Base-by-base conservation (phyloP, 2,113 vertebrate species). In the Tauraco erythrolophus region DNA sequence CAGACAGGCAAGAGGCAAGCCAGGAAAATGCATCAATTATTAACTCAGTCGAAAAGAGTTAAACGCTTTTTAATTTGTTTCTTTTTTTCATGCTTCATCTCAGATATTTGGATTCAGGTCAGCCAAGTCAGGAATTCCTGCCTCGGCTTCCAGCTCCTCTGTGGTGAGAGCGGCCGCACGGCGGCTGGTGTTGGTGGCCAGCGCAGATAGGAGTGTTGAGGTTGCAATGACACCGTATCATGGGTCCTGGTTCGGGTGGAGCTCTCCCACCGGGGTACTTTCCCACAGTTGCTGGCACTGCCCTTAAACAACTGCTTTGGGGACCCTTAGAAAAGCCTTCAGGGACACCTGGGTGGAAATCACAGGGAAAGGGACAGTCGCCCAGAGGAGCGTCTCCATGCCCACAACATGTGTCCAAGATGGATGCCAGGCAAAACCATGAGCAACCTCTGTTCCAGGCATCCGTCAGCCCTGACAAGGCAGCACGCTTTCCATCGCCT, bases 161-260 rank as follows among this genome's bases (percentile, higher is more conserved):
- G 58, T 2, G 3, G 51, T 2, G 2, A 21, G 18, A 75, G 41
- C 51, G 53, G 33, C 35, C 22, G 46, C 41, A 48, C 2, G 1
- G 2, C 4, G 14, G 18, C 65, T 3, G 0, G 13, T 37, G 39
- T 37, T 51, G 74, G 37, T 72, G 65, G 21, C 74, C 3, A 0
- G 35, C 37, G 37, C 0, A 0, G 19, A 12, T 0, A 1, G 30
- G 45, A 89, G 33, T 37, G n/a, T 6, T 3, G 9, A 16, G 33
- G 6, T n/a, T 94, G 24, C 0, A 0, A 64, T 31, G 54, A 33
- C 0, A 3, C 22, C 1, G 1, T 25, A 70, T 56, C 39, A 43
- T 31, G 35, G 23, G 11, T 70, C 30, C 46, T n/a, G 22, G 6
- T 84, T 25, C 66, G 60, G 24, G 11, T 66, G 64, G 43, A 80